Conservation (phyloP, 2,888 invertebrate species). For the Sinhomidia bicolor region DNA sequence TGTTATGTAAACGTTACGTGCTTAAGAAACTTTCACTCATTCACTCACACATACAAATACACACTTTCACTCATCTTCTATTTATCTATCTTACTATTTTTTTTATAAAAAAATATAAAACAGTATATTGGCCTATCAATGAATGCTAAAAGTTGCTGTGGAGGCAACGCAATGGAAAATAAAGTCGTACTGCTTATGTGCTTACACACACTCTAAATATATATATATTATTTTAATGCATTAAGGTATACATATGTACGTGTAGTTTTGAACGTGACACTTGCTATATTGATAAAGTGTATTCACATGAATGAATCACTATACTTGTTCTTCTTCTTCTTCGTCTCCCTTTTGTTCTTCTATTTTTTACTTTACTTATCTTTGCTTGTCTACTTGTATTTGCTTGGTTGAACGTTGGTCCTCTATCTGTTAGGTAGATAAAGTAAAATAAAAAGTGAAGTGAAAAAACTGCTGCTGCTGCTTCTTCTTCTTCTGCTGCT, state of each 20-base stretch:
- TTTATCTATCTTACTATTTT: not conserved
- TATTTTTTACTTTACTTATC: not conserved
- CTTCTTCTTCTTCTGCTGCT: no score
- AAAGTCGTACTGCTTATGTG: no score
- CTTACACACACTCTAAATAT: no score
- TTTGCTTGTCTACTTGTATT: constrained; percentile 34
- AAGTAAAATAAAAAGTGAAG: constrained; percentile 21
- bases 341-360: not conserved
- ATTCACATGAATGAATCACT: constrained; percentile 37
- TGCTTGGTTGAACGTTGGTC: constrained; percentile 48
- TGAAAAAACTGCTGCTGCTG: no score
- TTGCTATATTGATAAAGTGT: constrained; percentile 38
- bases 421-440: constrained; percentile 64
- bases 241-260: constrained; percentile 8
- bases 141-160: no score
- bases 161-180: not conserved
- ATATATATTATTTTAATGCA: constrained; percentile 49
- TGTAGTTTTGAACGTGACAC: constrained; percentile 55
- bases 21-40: not conserved
- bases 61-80: not conserved
- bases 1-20: constrained; percentile 13
- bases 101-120: constrained; percentile 6
- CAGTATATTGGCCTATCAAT: no score
- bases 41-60: no score
- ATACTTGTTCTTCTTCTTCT: not conserved